Conservation (phyloP, 2,888 invertebrate species). For the Alloscopus bannaensis region DNA sequence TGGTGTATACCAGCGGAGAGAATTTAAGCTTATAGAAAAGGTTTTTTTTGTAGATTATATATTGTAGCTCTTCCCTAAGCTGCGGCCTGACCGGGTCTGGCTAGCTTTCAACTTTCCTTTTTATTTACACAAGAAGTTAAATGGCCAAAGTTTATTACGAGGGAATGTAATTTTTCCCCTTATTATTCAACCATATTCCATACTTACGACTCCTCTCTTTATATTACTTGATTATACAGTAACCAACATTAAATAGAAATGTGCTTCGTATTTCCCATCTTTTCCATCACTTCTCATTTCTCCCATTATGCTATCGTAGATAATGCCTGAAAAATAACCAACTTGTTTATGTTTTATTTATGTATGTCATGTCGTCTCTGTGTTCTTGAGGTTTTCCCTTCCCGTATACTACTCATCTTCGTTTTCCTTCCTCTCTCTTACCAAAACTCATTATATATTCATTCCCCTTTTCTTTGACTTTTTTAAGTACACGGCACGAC, state of each 20-base stretch:
- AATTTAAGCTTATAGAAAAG: no score
- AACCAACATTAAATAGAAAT: no score
- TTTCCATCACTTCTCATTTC: slow-evolving; percentile 4
- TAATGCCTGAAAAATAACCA: slow-evolving; percentile 48
- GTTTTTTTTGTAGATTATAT: no score
- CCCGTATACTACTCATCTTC: slow-evolving; percentile 11
- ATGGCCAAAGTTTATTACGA: slow-evolving; percentile 58
- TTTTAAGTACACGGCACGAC: neutral
- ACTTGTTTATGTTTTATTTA: slow-evolving; percentile 68
- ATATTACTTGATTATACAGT: neutral
- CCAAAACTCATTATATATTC: slow-evolving; percentile 9
- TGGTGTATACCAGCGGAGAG: no score
- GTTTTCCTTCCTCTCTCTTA: no score
- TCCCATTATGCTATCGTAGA: slow-evolving; percentile 34
- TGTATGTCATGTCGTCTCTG: slow-evolving; percentile 59
- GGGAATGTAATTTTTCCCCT: slow-evolving; percentile 47
- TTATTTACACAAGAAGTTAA: slow-evolving; percentile 56
- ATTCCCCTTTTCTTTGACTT: neutral
- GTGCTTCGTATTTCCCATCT: neutral
- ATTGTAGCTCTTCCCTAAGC: no score
- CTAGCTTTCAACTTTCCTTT: slow-evolving; percentile 49
- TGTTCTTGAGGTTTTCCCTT: slow-evolving; percentile 37
- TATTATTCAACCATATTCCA: slow-evolving; percentile 31
- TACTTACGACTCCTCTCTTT: neutral
- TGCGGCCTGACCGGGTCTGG: slow-evolving; percentile 41